Evolutionary conservation across 1,140 invertebrate species (phyloP).

Genomic region (Octopus sinensis): DNA sequence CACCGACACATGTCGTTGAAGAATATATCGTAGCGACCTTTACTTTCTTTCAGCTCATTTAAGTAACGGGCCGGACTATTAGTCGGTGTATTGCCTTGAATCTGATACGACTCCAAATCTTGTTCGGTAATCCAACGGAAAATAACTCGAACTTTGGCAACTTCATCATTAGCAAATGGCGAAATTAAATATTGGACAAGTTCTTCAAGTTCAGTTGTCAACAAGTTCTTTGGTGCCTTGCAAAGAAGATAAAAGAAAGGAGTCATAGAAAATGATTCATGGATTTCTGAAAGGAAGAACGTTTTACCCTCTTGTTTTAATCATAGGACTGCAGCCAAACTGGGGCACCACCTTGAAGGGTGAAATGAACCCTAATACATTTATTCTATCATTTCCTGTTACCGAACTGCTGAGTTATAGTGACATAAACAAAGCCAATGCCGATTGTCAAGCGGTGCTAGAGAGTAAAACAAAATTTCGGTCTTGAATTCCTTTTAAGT

Average conservation of each 20-base stretch:
- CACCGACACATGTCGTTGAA: constrained; percentile 50
- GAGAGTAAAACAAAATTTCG: too few relatives aligned
- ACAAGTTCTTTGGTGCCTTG: neutral
- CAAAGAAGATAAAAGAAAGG: neutral
- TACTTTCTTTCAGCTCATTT: neutral
- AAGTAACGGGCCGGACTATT: neutral
- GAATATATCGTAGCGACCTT: constrained; percentile 49
- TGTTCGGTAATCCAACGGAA: neutral
- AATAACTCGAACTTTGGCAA: neutral
- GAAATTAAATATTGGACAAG: neutral
- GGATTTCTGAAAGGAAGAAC: neutral
- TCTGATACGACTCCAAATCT: neutral
- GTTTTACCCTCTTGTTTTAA: too few relatives aligned
- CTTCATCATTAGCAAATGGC: neutral
- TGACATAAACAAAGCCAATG: too few relatives aligned
- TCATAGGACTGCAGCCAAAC: too few relatives aligned
- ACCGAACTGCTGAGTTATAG: too few relatives aligned
- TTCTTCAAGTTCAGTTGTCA: neutral
- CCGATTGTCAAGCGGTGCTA: too few relatives aligned
- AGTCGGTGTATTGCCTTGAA: neutral
- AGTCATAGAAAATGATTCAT: neutral
- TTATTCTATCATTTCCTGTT: too few relatives aligned
- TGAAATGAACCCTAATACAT: too few relatives aligned
- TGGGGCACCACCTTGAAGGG: too few relatives aligned
- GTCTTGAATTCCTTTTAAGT: too few relatives aligned